These are phyloP conservation scores for Minunthozetes semirufus DNA, from an alignment of 2,888 invertebrate species.

Conservation along the genomic window DNA sequence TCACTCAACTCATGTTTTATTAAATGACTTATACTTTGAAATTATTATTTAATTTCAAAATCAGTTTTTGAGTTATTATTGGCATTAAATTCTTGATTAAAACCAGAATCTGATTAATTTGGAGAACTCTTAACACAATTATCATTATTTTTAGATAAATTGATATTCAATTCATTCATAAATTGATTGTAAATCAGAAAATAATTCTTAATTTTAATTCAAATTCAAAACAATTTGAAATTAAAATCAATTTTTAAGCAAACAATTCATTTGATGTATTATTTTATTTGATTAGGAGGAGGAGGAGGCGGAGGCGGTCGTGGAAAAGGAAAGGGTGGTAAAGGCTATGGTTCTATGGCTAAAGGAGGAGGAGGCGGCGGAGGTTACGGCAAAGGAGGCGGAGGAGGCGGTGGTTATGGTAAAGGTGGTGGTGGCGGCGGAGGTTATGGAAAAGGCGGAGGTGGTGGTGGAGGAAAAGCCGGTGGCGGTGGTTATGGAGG, in stretches of 20 bases:
- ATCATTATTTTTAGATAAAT: too few species aligned
- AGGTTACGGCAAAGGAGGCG: not conserved
- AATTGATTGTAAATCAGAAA: not conserved
- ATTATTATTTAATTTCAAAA: too few species aligned
- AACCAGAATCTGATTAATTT: too few species aligned
- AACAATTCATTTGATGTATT: not conserved
- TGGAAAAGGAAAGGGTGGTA: not conserved
- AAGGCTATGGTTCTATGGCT: not conserved
- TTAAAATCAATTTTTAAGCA: not conserved
- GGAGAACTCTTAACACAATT: too few species aligned
- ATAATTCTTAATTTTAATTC: not conserved
- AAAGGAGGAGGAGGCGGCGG: conserved; percentile 10
- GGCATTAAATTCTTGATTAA: too few species aligned
- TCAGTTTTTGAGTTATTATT: too few species aligned
- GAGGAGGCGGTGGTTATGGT: not conserved
- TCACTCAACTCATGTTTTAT: too few species aligned
- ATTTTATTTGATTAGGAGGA: not conserved
- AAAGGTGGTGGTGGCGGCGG: not conserved
- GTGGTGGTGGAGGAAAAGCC: not conserved
- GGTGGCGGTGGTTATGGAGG: conserved; percentile 9
- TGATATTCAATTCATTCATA: too few species aligned
- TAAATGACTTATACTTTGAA: too few species aligned
- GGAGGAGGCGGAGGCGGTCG: not conserved
- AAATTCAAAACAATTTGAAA: not conserved
- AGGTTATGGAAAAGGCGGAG: conserved; percentile 4